Percentiles rank a stretch among this genome's conserved stretches.
Conservation (phyloP, 2,888 invertebrate species). For the Phortica okadai region DNA sequence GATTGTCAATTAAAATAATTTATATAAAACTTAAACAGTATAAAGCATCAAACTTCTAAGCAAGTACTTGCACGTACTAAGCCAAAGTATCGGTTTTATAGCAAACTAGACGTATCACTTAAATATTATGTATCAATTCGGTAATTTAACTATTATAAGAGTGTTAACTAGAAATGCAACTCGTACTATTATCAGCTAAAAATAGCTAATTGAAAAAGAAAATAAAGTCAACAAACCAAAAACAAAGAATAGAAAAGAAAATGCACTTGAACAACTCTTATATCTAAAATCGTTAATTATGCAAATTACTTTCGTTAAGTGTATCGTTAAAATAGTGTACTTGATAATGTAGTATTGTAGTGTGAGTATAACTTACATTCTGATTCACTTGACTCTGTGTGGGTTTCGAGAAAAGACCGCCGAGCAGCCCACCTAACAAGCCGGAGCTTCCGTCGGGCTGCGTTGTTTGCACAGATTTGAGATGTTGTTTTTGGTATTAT, state of each 20-base stretch:
- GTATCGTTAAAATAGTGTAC: slow-evolving; percentile 29
- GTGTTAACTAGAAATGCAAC: too few relatives aligned
- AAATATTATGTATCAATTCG: too few relatives aligned
- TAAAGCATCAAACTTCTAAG: too few relatives aligned
- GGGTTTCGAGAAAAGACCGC: slow-evolving; percentile 76
- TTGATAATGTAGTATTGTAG: slow-evolving; percentile 25
- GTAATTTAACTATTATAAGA: too few relatives aligned
- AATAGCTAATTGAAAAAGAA: not conserved
- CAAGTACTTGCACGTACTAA: too few relatives aligned
- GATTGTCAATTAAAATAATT: too few relatives aligned
- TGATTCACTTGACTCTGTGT: slow-evolving; percentile 74
- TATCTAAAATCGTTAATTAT: slow-evolving; percentile 29
- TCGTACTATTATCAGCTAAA: not conserved
- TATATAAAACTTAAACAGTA: too few relatives aligned
- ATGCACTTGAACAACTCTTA: not conserved
- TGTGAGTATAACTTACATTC: slow-evolving; percentile 72
- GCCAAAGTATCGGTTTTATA: too few relatives aligned
- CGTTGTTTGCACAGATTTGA: slow-evolving; percentile 53
- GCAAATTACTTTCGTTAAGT: slow-evolving; percentile 47
- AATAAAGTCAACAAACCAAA: too few relatives aligned
- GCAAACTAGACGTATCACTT: too few relatives aligned
- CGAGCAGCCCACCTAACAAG: slow-evolving; percentile 76
- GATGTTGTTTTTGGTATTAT: slow-evolving; percentile 52
- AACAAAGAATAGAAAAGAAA: not conserved
- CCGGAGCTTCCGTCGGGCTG: slow-evolving; percentile 75